A percentile compares a stretch with the other conserved stretches of the same genome.
Conservation (phyloP, 2,113 vertebrate genomes). For the Phylloscopus whistleri region DNA sequence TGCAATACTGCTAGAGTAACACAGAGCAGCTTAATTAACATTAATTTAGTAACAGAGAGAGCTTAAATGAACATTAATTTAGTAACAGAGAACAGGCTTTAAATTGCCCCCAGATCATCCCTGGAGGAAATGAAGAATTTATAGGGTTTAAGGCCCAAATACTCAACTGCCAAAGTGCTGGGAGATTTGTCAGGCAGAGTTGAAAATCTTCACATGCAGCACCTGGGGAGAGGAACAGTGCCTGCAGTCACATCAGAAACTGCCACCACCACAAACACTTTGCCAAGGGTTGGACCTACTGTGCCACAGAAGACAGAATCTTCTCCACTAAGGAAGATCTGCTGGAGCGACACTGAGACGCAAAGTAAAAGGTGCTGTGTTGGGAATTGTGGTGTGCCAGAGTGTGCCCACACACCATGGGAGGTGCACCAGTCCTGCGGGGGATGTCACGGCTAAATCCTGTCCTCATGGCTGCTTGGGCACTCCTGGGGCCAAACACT, state of each 20-base stretch:
- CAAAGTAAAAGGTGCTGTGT: accelerated
- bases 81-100: not conserved
- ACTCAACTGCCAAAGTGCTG: not conserved
- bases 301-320: accelerated
- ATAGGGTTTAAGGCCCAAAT: not conserved
- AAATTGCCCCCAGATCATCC: not conserved
- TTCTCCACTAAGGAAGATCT: not conserved
- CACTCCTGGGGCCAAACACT: not conserved
- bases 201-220: not conserved
- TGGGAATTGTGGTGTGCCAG: not conserved
- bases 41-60: not conserved
- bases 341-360: accelerated
- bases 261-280: not conserved
- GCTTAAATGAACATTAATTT: not conserved
- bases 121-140: not conserved
- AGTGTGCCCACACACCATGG: accelerated
- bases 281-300: accelerated
- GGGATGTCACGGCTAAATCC: accelerated
- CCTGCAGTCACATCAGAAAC: not conserved
- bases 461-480: not conserved
- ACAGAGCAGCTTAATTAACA: not conserved
- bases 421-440: accelerated
- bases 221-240: accelerated
- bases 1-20: not conserved
- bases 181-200: not conserved